These are phyloP conservation scores for Lasioglossum figueresi DNA, from an alignment of 2,888 invertebrate species.

Conservation along the genomic window DNA sequence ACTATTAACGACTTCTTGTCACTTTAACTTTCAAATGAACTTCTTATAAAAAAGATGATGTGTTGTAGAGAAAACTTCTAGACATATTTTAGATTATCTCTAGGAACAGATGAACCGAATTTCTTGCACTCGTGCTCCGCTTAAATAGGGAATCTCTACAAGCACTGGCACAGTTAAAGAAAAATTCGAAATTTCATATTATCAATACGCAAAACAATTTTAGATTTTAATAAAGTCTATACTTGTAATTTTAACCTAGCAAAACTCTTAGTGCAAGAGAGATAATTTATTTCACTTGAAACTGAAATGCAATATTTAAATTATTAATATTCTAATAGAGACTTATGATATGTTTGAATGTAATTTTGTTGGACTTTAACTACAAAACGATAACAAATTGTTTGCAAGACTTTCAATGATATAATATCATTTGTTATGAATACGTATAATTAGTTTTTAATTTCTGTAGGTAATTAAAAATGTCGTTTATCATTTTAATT, in stretches of 20 bases:
- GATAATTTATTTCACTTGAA: neutral
- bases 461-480: neutral
- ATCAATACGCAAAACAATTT: neutral
- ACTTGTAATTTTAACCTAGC: neutral
- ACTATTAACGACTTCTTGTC: neutral
- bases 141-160: neutral
- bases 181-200: neutral
- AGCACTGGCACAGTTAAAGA: too few relatives aligned
- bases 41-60: neutral
- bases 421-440: neutral
- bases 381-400: neutral
- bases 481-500: neutral
- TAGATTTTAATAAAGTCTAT: neutral
- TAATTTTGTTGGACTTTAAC: neutral
- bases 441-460: neutral
- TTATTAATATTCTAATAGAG: neutral
- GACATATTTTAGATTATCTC: neutral
- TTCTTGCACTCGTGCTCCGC: neutral
- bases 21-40: conserved; percentile 4
- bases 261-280: neutral
- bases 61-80: neutral
- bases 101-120: neutral
- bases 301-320: neutral
- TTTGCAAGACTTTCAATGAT: neutral
- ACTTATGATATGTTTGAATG: neutral